These are phyloP conservation scores for Taphrorychus bicolor DNA, from an alignment of 2,888 invertebrate species.

Conservation along the genomic window DNA sequence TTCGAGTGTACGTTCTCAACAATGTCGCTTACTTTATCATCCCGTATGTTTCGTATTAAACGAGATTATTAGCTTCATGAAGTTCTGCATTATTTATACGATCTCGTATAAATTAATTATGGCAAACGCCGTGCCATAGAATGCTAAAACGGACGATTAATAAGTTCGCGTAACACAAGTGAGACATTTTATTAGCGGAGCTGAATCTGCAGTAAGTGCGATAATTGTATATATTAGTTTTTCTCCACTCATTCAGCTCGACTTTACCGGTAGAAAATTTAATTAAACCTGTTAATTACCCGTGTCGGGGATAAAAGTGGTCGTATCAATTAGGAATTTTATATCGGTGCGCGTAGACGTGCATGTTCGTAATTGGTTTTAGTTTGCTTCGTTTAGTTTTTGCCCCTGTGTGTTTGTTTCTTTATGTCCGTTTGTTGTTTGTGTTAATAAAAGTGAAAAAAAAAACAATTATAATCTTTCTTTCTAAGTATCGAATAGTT, in stretches of 20 bases:
- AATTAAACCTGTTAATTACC: conserved; percentile 35
- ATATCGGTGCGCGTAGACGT: conserved; percentile 10
- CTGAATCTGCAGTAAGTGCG: conserved; percentile 35
- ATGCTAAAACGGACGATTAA: conserved; percentile 40
- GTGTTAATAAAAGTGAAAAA: too few relatives aligned
- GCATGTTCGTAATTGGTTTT: conserved; percentile 15
- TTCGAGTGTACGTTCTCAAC: conserved; percentile 14
- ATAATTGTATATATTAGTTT: conserved; percentile 44
- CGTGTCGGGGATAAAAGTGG: conserved; percentile 27
- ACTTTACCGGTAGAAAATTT: conserved; percentile 33
- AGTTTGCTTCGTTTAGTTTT: neutral
- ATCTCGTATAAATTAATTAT: conserved; percentile 40
- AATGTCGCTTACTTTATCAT: conserved; percentile 19
- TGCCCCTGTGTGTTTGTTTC: too few relatives aligned
- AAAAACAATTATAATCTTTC: too few relatives aligned
- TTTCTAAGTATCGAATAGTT: too few relatives aligned
- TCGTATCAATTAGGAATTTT: conserved; percentile 30
- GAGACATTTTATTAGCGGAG: conserved; percentile 43
- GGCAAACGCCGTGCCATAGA: conserved; percentile 37
- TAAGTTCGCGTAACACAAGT: conserved; percentile 40
- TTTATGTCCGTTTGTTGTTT: too few relatives aligned
- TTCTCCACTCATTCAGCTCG: conserved; percentile 24
- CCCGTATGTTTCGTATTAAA: conserved; percentile 13
- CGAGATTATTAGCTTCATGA: conserved; percentile 23
- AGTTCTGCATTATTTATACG: conserved; percentile 33